phyloP scores from a whole-genome alignment of 2,888 invertebrate species.

The Cloeon dipterum region DNA sequence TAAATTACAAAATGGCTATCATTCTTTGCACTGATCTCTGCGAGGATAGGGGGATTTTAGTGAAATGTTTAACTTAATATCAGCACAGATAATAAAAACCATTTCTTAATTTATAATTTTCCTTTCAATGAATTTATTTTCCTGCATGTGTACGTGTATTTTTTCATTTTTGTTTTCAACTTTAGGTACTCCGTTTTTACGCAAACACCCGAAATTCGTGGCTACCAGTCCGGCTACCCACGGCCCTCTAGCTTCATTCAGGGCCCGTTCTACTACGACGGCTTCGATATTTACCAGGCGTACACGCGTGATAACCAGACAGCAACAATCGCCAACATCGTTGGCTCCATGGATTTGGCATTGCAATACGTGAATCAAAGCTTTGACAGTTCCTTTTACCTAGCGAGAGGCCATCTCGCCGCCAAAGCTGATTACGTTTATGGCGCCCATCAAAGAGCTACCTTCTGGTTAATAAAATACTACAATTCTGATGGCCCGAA shows the following conservation, averaged over 20 bases:
- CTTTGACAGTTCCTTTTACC: neutral
- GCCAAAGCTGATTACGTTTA: neutral
- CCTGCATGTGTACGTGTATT: no score
- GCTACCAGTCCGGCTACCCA: neutral
- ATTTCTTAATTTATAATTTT: no score
- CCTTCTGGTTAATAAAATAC: no score
- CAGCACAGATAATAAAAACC: no score
- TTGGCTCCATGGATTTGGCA: neutral
- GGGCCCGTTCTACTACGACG: neutral
- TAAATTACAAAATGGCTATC: no score
- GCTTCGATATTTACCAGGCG: neutral
- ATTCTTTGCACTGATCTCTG: no score
- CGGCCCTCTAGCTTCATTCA: neutral
- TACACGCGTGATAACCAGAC: neutral
- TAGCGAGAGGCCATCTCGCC: neutral
- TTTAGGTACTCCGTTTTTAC: neutral
- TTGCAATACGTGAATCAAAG: neutral
- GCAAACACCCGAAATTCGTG: neutral
- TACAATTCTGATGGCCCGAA: no score
- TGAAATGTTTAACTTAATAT: no score
- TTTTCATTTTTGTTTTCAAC: no score
- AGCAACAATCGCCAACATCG: neutral
- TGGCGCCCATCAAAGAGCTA: neutral
- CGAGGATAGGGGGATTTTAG: no score
- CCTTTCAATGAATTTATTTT: no score